A percentile compares a stretch with the other conserved stretches of the same genome.
Evolutionary conservation across 2,797 vertebrate genomes (phyloP).

Genomic region (Eulemur rubriventer): DNA sequence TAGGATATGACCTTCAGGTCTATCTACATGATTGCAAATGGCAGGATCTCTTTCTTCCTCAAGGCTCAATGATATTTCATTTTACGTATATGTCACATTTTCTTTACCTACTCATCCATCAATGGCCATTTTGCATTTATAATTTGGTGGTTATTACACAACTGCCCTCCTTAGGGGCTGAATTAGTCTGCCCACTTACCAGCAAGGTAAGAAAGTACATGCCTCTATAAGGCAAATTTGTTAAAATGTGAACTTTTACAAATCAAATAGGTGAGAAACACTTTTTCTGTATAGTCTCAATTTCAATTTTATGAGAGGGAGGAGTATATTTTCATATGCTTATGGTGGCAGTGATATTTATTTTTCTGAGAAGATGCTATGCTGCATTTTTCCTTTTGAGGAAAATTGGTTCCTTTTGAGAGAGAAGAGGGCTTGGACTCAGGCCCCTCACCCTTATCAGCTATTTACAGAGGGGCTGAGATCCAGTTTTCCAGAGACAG

Average conservation of each 20-base stretch:
- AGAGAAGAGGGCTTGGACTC: not conserved
- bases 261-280: not conserved
- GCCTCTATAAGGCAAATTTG: not conserved
- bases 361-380: not conserved
- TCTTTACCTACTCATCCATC: too few relatives aligned
- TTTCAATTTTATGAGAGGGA: not conserved
- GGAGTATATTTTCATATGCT: not conserved
- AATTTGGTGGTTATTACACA: not conserved
- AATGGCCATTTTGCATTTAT: too few relatives aligned
- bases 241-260: not conserved
- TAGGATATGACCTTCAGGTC: not conserved
- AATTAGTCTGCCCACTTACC: not conserved
- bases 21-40: not conserved
- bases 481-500: not conserved
- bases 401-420: not conserved
- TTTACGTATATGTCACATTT: too few relatives aligned
- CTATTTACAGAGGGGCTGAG: not conserved
- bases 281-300: not conserved
- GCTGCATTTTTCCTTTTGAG: not conserved
- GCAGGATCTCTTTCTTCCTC: not conserved
- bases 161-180: not conserved
- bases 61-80: too few relatives aligned
- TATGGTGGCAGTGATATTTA: not conserved
- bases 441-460: not conserved
- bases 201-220: not conserved